Percentiles rank a stretch among this genome's conserved stretches.
phyloP scores from a whole-genome alignment of 2,113 vertebrate species.

The Pelmatolapia mariae region DNA sequence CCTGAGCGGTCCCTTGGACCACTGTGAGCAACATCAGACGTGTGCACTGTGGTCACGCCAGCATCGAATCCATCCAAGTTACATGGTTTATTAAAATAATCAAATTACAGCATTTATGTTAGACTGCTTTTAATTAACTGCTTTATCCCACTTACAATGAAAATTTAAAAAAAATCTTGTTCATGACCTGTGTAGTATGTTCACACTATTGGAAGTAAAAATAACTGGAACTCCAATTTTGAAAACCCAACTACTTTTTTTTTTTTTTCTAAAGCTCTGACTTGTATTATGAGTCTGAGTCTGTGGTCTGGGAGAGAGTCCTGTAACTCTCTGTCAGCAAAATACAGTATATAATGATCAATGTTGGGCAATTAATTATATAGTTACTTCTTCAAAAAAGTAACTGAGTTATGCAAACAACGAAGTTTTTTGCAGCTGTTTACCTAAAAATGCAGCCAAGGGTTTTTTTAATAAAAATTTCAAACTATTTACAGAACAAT shows the following conservation, averaged over 20 bases:
- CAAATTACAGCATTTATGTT: neutral
- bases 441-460: too few relatives aligned
- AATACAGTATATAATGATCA: neutral
- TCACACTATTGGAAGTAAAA: neutral
- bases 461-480: too few relatives aligned
- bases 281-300: neutral
- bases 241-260: neutral
- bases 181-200: neutral
- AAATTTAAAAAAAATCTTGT: neutral
- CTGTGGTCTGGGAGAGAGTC: neutral
- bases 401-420: too few relatives aligned
- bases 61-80: neutral
- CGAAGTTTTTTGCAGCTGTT: too few relatives aligned
- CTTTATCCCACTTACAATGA: neutral
- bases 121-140: neutral
- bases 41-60: neutral
- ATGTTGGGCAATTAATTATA: too few relatives aligned
- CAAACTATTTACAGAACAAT: too few relatives aligned
- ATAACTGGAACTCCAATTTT: neutral
- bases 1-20: accelerated
- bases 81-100: neutral
- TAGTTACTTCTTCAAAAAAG: too few relatives aligned
- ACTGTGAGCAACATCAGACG: neutral
- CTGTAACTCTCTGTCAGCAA: accelerated
- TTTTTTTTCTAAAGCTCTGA: neutral